Percentiles rank a stretch among this genome's conserved stretches.
Conservation (phyloP, 64 coral and sea anemone species). For the Dendrophyllia cribrosa region DNA sequence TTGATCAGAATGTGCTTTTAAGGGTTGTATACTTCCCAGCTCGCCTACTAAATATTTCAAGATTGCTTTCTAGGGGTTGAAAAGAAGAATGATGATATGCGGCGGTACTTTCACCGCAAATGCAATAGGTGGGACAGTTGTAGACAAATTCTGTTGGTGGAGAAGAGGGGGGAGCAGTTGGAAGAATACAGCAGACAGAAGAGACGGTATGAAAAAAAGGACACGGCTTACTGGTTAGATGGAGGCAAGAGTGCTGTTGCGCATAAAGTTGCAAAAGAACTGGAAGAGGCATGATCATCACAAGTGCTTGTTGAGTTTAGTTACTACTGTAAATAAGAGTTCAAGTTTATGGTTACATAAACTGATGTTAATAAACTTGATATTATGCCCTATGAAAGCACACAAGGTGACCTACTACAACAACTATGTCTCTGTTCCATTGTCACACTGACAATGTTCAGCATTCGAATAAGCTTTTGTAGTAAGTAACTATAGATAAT, state of each 20-base stretch:
- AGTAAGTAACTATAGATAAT: too few species aligned
- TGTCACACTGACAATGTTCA: too few species aligned
- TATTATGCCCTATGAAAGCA: too few species aligned
- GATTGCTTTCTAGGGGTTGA: constrained; percentile 16
- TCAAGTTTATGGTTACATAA: too few species aligned
- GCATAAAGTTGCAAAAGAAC: neutral
- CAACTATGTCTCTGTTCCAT: too few species aligned
- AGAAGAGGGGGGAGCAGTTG: neutral
- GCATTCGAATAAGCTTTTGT: too few species aligned
- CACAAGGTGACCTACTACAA: too few species aligned
- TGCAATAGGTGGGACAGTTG: neutral
- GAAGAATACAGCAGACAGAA: neutral
- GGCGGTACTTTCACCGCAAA: constrained; percentile 10
- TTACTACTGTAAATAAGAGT: neutral
- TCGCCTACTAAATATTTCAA: neutral
- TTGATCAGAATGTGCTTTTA: neutral
- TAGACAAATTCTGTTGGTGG: neutral
- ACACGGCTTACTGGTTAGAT: neutral
- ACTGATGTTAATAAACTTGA: too few species aligned
- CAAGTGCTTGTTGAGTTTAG: neutral
- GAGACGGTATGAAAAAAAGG: constrained; percentile 4
- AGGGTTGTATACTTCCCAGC: constrained; percentile 1
- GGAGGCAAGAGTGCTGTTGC: constrained; percentile 1
- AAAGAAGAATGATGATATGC: constrained; percentile 5
- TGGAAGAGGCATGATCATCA: neutral